Evolutionary conservation across 2,797 vertebrate species (phyloP), one percentile per base, ranked within the genome.

Genomic region (Lophura swinhoii): DNA sequence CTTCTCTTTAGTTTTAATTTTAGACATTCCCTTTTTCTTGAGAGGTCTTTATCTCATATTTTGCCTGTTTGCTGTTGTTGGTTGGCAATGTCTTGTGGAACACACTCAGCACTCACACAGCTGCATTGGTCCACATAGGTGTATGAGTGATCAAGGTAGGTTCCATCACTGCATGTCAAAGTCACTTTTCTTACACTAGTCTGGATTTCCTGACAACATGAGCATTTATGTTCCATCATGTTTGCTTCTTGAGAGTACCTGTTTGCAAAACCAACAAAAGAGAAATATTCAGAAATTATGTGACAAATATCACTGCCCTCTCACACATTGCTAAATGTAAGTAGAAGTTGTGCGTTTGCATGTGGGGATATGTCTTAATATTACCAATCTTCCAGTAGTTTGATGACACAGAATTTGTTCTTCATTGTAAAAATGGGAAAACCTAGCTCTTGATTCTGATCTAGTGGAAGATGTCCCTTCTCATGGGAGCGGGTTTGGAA

Each of bases 201-300:
- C 58, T 95, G 96, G 63, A 71, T 92, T 88, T 98, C 98, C 74
- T 95, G 97, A 92, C 98, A 98, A 41, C 98, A 98, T 0, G 46
- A 58, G 77, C 98, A 98, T 16, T 13, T 87, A 44, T 80, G 97
- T 58, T 96, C 67, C 90, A 97, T 66, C 0, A 2, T 26, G 29
- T 91, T 96, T 1, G 96, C 84, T 3, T 94, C 84, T 41, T 79
- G 46, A 24, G 98, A 98, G 72, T 98, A 98, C 48, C 98, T 98
- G 95, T 17, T 72, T 68, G 43, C 55, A 93, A 93, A 88, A 70
- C 0, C 41, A 86, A 53, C 16, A 51, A 28, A 71, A 92, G 62
- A 68, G 59, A 59, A 31, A 64, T 7, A 44, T 35, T 95, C 63
- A 95, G 91, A 72, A 83, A 55, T 81, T 12, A 17, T 72, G n/a